phyloP scores from a whole-genome alignment of 1,140 invertebrate genomes.

The Phymastichus coffea region DNA sequence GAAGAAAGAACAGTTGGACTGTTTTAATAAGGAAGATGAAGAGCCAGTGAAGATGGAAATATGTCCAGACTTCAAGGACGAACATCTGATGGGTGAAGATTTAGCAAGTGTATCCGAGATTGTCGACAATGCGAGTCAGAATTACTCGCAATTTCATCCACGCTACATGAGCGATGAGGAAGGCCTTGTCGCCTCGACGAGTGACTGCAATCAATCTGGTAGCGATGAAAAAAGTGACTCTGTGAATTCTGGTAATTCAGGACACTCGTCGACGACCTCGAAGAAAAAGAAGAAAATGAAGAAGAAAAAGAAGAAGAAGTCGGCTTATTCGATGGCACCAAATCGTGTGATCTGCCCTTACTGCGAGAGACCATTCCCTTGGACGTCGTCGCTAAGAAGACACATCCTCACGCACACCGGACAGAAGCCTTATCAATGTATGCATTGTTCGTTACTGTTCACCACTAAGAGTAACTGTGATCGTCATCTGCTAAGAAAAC shows the following conservation, averaged over 20 bases:
- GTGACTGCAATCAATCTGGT: constrained; percentile 78
- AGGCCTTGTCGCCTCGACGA: constrained; percentile 71
- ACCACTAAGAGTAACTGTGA: constrained; percentile 98
- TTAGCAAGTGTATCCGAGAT: constrained; percentile 75
- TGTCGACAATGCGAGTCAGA: constrained; percentile 76
- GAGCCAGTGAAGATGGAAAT: constrained; percentile 46
- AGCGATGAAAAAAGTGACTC: constrained; percentile 71
- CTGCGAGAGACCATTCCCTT: constrained; percentile 90
- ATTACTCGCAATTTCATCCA: constrained; percentile 66
- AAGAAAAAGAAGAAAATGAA: constrained; percentile 42
- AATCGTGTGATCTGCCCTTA: constrained; percentile 90
- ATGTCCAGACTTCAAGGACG: constrained; percentile 15
- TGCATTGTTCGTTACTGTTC: constrained; percentile 86
- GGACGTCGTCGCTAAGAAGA: constrained; percentile 89
- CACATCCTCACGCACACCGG: constrained; percentile 94
- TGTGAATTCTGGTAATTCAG: constrained; percentile 47
- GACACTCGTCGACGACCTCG: constrained; percentile 33
- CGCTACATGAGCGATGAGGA: constrained; percentile 70
- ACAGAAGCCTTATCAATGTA: constrained; percentile 94
- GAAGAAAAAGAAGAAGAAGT: constrained; percentile 75
- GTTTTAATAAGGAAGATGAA: neutral
- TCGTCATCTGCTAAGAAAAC: constrained; percentile 86
- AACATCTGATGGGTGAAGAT: constrained; percentile 58
- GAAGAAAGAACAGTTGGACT: neutral
- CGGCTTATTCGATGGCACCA: constrained; percentile 93